phyloP scores from a whole-genome alignment of 92 coral and sea anemone species.

The Epizoanthus rinbou region DNA sequence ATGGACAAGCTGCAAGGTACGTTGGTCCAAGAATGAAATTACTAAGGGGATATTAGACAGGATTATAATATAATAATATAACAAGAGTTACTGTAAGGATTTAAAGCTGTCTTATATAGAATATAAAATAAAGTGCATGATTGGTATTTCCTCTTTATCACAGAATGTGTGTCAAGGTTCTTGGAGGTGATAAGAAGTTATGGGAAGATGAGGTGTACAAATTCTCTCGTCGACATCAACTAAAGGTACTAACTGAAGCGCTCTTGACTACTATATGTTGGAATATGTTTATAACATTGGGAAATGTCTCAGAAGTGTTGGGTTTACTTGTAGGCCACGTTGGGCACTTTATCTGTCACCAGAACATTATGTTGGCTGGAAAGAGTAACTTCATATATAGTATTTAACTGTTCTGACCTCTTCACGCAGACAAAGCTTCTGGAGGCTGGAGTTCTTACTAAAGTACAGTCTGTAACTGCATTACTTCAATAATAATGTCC shows the following conservation, averaged over 20 bases:
- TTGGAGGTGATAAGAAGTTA: slow-evolving; percentile 90
- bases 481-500: too few species aligned
- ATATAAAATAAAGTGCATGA: background rate
- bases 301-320: too few species aligned
- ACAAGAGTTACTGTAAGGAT: background rate
- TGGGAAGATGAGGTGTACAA: slow-evolving; percentile 99
- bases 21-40: background rate
- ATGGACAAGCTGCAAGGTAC: slow-evolving; percentile 93
- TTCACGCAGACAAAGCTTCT: too few species aligned
- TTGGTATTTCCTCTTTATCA: background rate
- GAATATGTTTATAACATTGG: too few species aligned
- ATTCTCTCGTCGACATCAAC: slow-evolving; percentile 88
- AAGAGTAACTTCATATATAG: too few species aligned
- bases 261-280: background rate
- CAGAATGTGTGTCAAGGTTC: slow-evolving; percentile 91
- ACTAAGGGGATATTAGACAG: background rate
- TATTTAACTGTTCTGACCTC: too few species aligned
- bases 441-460: too few species aligned
- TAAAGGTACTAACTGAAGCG: slow-evolving; percentile 60
- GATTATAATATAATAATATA: background rate
- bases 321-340: too few species aligned
- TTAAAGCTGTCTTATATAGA: background rate
- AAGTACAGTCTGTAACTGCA: too few species aligned
- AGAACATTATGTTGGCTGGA: background rate
- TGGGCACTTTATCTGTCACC: too few species aligned